A percentile compares a stretch with the other conserved stretches of the same genome.
phyloP scores from a whole-genome alignment of 2,888 invertebrate species.

The Adelphocoris suturalis region DNA sequence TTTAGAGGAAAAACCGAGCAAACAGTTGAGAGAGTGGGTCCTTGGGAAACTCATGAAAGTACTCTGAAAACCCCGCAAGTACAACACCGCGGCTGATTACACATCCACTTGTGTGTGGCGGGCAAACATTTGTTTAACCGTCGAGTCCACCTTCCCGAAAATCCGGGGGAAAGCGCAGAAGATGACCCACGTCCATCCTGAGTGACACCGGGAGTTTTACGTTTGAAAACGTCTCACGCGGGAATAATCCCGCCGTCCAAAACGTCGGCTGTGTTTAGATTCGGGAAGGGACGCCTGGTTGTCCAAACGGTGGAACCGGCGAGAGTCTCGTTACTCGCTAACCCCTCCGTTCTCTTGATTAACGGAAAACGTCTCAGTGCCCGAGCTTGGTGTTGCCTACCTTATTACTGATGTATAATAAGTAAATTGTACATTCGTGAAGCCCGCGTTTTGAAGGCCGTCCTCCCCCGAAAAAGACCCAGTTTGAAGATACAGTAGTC shows the following conservation, averaged over 20 bases:
- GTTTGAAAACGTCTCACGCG: background rate
- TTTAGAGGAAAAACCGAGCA: background rate
- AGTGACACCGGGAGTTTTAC: background rate
- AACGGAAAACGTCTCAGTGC: background rate
- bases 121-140: slow-evolving; percentile 14
- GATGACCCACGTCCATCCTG: background rate
- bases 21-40: background rate
- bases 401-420: background rate
- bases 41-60: background rate
- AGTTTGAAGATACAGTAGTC: no score
- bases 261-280: background rate
- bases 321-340: background rate
- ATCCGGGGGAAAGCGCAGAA: background rate
- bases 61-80: background rate
- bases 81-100: background rate
- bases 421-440: background rate
- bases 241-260: background rate
- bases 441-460: background rate
- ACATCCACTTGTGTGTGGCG: background rate
- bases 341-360: background rate
- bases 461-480: no score
- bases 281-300: no score
- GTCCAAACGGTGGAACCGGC: background rate
- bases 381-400: background rate
- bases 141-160: background rate